Evolutionary conservation across 2,888 invertebrate species (phyloP), one percentile per base, ranked within the genome.

Genomic region (Podabrus alpinus): DNA sequence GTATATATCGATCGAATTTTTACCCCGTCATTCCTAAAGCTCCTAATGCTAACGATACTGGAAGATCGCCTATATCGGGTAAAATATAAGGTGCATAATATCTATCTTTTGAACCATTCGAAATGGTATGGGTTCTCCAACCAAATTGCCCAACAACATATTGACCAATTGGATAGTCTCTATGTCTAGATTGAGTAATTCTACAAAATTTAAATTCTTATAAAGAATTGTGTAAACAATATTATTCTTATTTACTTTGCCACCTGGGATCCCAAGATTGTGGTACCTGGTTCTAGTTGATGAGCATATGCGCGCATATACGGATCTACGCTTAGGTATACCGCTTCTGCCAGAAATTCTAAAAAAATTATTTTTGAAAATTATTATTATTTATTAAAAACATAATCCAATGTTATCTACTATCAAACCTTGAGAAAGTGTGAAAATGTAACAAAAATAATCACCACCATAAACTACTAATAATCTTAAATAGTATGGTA

Each of bases 21-120:
- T 88, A 94, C 93, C 93, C 94, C 64, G 94, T 92, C 92, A 93
- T 93, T 80, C 94, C 94, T 64, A 93, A 86, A 66, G 90, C 84
- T 70, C 94, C 94, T 16, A 94, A 85, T n/a, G 88, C 90, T 69
- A 92, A 87, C 0, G 94, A 94, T 9, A 89, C 79, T 1, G 93
- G 90, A 73, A 92, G 85, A 24, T 89, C 87, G 59, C 88, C 89
- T 59, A 92, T 84, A 79, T 93, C 90, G 5, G 92, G 92, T 62
- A 93, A 68, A 9, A 91, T 72, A 45, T 87, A 88, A 1, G 89
- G 83, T 71, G 66, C 21, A 92, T 91, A 92, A 92, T 92, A 79
- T 92, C 92, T 13, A 19, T 64, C 21, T 16, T 64, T 17, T 21
- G 17, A 17, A 2, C 87, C 89, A 74, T 89, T 88, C 2, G 88